Conservation (phyloP, 2,888 invertebrate genomes). For the Parnassius mnemosyne region DNA sequence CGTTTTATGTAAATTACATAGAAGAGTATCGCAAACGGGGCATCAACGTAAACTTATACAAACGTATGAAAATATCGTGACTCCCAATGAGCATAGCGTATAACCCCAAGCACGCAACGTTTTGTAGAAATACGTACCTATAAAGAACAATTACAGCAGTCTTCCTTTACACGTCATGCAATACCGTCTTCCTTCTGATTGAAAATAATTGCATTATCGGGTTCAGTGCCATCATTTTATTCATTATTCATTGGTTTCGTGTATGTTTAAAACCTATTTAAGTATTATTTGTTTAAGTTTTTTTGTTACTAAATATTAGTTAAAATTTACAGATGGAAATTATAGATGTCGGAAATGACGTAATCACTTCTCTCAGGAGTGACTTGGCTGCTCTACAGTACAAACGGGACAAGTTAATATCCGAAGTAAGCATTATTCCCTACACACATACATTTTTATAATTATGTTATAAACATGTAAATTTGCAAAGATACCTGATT, state of each 20-base stretch:
- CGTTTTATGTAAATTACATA: slow-evolving; percentile 35
- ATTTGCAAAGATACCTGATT: too few relatives aligned
- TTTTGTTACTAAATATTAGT: too few relatives aligned
- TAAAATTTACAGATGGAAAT: slow-evolving; percentile 71
- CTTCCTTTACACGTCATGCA: slow-evolving; percentile 59
- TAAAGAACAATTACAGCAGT: slow-evolving; percentile 57
- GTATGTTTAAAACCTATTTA: too few relatives aligned
- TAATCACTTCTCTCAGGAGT: slow-evolving; percentile 88
- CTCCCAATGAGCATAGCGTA: slow-evolving; percentile 60
- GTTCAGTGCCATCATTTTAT: too few relatives aligned
- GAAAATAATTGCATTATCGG: background rate
- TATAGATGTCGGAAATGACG: slow-evolving; percentile 80
- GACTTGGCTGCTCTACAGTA: slow-evolving; percentile 92
- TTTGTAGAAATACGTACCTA: slow-evolving; percentile 40
- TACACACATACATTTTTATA: too few relatives aligned
- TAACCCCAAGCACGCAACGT: slow-evolving; percentile 68
- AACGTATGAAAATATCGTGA: slow-evolving; percentile 64
- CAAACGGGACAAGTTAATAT: slow-evolving; percentile 88
- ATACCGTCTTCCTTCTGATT: slow-evolving; percentile 43
- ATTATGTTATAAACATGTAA: background rate
- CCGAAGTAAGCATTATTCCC: slow-evolving; percentile 81
- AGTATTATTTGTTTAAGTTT: too few relatives aligned
- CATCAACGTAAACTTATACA: slow-evolving; percentile 33
- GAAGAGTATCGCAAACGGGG: slow-evolving; percentile 27
- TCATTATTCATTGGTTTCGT: too few relatives aligned